A percentile compares a stretch with the other conserved stretches of the same genome.
phyloP scores from a whole-genome alignment of 2,113 vertebrate species.

The Coptodon bakossiorum region DNA sequence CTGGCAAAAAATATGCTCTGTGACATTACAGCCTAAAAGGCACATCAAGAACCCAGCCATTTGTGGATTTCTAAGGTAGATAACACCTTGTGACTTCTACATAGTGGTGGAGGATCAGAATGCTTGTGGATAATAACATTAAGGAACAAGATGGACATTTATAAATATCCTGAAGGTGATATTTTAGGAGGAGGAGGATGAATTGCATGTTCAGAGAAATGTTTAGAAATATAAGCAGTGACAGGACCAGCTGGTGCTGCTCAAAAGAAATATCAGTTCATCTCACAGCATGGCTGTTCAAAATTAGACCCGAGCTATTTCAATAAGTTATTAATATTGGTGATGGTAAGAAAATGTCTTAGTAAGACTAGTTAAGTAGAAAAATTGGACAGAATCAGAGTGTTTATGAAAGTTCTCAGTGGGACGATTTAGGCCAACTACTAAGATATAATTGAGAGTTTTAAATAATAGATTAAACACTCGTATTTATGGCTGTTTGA shows the following conservation, averaged over 20 bases:
- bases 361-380: neutral
- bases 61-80: neutral
- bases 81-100: neutral
- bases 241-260: neutral
- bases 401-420: neutral
- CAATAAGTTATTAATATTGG: neutral
- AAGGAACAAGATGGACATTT: neutral
- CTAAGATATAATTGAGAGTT: neutral
- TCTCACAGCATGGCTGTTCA: neutral
- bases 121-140: neutral
- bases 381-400: neutral
- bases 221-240: neutral
- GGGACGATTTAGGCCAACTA: neutral
- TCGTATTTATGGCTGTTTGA: neutral
- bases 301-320: neutral
- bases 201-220: neutral
- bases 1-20: neutral
- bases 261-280: neutral
- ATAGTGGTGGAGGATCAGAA: neutral
- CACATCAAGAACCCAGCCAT: neutral
- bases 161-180: neutral
- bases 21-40: neutral
- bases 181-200: neutral
- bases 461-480: neutral
- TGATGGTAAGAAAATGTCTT: neutral